Percentiles rank a stretch among this genome's conserved stretches.
phyloP scores from a whole-genome alignment of 2,113 vertebrate species.

The Penelope pileata region DNA sequence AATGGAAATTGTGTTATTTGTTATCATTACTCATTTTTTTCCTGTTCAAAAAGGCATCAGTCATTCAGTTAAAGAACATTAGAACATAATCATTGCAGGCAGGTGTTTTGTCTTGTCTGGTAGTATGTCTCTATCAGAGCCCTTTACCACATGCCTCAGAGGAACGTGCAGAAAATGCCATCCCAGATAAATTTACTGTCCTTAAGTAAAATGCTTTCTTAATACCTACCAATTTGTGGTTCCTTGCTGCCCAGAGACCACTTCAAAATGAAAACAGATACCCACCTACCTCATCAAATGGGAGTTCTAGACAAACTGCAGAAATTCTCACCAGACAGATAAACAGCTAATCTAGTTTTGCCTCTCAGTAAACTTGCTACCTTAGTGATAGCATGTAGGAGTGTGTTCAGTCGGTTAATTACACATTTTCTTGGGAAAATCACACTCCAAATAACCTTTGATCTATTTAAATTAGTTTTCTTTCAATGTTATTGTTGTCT shows the following conservation, averaged over 20 bases:
- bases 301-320: not conserved
- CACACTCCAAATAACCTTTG: not conserved
- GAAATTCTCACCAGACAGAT: not conserved
- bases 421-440: not conserved
- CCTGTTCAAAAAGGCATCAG: not conserved
- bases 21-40: constrained; percentile 19
- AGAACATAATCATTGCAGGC: not conserved
- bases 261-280: not conserved
- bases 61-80: not conserved
- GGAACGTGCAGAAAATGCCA: not conserved
- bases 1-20: not conserved
- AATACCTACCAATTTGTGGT: not conserved
- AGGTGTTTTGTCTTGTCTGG: not conserved
- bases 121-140: not conserved
- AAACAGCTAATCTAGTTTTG: not conserved
- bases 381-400: not conserved
- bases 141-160: not conserved
- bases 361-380: not conserved
- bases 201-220: not conserved
- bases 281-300: not conserved
- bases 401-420: not conserved
- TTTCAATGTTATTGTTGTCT: not conserved
- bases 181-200: not conserved
- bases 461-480: not conserved
- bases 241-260: not conserved